A percentile compares a stretch with the other conserved stretches of the same genome.
These are phyloP conservation scores for Cylindroiulus punctatus DNA, from an alignment of 2,888 invertebrate genomes.

Conservation along the genomic window DNA sequence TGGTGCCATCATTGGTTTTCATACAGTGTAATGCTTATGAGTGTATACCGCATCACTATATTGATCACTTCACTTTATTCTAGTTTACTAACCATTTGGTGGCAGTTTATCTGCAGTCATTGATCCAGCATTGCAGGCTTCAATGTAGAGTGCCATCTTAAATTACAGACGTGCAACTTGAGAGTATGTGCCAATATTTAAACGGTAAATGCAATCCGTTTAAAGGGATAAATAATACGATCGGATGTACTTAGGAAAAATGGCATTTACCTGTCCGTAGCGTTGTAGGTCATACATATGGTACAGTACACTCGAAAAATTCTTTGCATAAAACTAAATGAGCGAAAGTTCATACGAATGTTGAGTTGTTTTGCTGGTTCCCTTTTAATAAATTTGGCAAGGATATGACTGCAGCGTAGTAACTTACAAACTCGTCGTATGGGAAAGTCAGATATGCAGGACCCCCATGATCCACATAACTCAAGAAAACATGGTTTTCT, in stretches of 20 bases:
- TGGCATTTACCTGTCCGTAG: slow-evolving; percentile 67
- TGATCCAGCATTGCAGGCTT: slow-evolving; percentile 74
- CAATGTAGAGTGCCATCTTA: slow-evolving; percentile 71
- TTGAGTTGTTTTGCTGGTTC: background rate
- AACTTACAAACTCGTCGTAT: slow-evolving; percentile 48
- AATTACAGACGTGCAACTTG: background rate
- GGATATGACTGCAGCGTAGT: background rate
- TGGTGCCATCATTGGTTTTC: too few relatives aligned
- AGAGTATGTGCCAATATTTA: too few relatives aligned
- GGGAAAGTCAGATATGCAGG: slow-evolving; percentile 70
- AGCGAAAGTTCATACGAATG: background rate
- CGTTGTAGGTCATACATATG: slow-evolving; percentile 67
- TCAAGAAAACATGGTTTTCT: slow-evolving; percentile 72
- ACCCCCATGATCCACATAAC: slow-evolving; percentile 74
- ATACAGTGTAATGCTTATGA: too few relatives aligned
- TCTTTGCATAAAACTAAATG: slow-evolving; percentile 64
- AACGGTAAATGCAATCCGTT: too few relatives aligned
- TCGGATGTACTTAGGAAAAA: too few relatives aligned
- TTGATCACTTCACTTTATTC: too few relatives aligned
- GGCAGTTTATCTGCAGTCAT: slow-evolving; percentile 69
- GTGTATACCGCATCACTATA: too few relatives aligned
- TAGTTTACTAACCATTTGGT: slow-evolving; percentile 61
- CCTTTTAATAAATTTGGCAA: background rate
- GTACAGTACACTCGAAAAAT: slow-evolving; percentile 65
- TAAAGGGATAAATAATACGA: too few relatives aligned